These are phyloP conservation scores for Pasiphila rectangulata DNA, from an alignment of 2,888 invertebrate species.

Conservation along the genomic window DNA sequence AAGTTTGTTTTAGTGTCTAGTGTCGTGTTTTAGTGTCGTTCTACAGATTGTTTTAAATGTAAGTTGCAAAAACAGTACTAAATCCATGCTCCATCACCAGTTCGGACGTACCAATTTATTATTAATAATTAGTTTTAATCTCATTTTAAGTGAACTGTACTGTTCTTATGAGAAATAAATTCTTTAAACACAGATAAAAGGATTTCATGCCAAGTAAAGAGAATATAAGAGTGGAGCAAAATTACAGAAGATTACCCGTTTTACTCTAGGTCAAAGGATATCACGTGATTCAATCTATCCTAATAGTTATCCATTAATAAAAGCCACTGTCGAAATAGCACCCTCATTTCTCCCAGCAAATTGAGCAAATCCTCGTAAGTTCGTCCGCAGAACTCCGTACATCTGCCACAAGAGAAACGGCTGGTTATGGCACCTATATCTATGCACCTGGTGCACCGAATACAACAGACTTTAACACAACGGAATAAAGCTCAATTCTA, in stretches of 20 bases:
- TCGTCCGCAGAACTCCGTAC: constrained; percentile 46
- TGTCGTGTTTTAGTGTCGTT: too few species aligned
- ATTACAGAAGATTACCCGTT: background rate
- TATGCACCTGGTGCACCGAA: constrained; percentile 56
- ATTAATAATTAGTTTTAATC: too few species aligned
- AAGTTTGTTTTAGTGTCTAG: too few species aligned
- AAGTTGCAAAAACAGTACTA: too few species aligned
- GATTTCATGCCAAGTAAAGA: too few species aligned
- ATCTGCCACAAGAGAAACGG: constrained; percentile 59
- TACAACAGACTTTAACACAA: constrained; percentile 41
- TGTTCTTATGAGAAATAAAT: too few species aligned
- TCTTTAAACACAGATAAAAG: too few species aligned
- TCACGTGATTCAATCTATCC: background rate
- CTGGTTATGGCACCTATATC: constrained; percentile 59
- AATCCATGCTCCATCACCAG: too few species aligned
- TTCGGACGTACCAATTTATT: too few species aligned
- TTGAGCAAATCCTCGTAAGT: constrained; percentile 51
- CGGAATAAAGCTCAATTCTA: constrained; percentile 50
- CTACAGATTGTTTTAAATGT: too few species aligned
- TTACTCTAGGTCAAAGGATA: background rate
- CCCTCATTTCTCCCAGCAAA: constrained; percentile 32
- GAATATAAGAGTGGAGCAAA: too few species aligned
- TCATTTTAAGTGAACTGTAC: too few species aligned
- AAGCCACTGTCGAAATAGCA: constrained; percentile 5
- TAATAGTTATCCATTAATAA: constrained; percentile 4